Evolutionary conservation across 1,140 invertebrate genomes (phyloP), one percentile per base, ranked within the genome.

Genomic region (Pantala flavescens): DNA sequence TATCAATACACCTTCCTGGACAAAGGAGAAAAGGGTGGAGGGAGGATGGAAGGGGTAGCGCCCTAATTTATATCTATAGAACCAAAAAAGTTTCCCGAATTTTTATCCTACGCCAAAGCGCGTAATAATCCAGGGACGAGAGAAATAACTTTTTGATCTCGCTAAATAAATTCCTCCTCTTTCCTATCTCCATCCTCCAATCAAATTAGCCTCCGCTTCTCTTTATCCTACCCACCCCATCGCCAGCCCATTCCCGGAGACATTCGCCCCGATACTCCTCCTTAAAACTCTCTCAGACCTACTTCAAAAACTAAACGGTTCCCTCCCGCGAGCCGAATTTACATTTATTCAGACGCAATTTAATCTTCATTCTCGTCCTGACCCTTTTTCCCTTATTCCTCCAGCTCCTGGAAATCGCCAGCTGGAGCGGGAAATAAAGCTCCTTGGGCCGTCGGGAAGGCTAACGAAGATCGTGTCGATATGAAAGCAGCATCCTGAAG

Each of bases 371-470:
- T 63, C 49, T 21, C 49, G 49, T 16, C 49, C 49, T 21, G 28
- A 63, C 49, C 49, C 49, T 14, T 21, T 19, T 21, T 12, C 49
- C 49, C 49, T 12, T 21, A 3, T 63, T 63, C 49, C n/a, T 63
- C 49, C 5, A 21, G n/a, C 49, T 63, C 49, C 49, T 63, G 49
- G n/a, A 63, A 63, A 63, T 63, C 49, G 49, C 49, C 49, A 63
- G 49, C n/a, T 63, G 49, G n/a, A 63, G 49, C 49, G 49, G n/a
- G 49, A 63, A 63, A 63, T 63, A 63, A 63, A 63, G 49, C 49
- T 21, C 49, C 49, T 19, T 63, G 49, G 49, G 49, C 49, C 49
- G 49, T 63, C 12, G 49, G 49, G 14, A 63, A 14, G 49, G 49
- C 12, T 63, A 63, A 63, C 49, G 49, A 63, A 63, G 49, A 21